Base-by-base conservation (phyloP, 2,113 vertebrate genomes). In the Labeo rohita region DNA sequence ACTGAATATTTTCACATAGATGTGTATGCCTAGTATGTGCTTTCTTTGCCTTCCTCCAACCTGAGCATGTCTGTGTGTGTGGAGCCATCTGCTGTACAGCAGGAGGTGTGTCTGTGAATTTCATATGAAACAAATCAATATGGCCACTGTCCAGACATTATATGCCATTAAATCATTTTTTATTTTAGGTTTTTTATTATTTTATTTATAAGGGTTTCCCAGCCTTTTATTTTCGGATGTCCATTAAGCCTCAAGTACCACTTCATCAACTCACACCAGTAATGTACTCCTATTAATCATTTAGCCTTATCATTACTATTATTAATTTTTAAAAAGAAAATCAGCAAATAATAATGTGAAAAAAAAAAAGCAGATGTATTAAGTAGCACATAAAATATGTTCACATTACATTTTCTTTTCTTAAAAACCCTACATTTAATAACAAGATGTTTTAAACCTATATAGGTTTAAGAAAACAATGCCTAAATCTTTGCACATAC, bases 11-110 rank as follows among this genome's bases (percentile, higher is more conserved):
- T 43, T 72, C 34, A 50, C 50, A 36, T 18, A 68, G 23, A 68
- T 68, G 9, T 45, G n/a, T 39, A 13, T 80, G 21, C 56, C 47
- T 23, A 59, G 9, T 49, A 28, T 54, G 56, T 50, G 21, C n/a
- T 13, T 34, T 9, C 3, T 81, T 36, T 72, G 23, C 3, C 49
- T 28, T 66, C 23, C 61, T 50, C 16, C 21, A 73, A 4, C 12
- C 52, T 45, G 50, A 59, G 13, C 28, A 59, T 82, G 54, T 49
- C 15, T 76, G 28, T 83, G 85, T 12, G 63, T 83, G 65, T 81
- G 70, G 85, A 86, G 85, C 85, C 85, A 82, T 82, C 85, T 86
- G 80, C 85, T 86, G 85, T 83, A 83, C 80, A 65, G 7, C 47
- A 28, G 21, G 34, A 54, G 56, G 54, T 65, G 36, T 81, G 16